Evolutionary conservation across 2,888 invertebrate species (phyloP).

Genomic region (Eupithecia centaureata): DNA sequence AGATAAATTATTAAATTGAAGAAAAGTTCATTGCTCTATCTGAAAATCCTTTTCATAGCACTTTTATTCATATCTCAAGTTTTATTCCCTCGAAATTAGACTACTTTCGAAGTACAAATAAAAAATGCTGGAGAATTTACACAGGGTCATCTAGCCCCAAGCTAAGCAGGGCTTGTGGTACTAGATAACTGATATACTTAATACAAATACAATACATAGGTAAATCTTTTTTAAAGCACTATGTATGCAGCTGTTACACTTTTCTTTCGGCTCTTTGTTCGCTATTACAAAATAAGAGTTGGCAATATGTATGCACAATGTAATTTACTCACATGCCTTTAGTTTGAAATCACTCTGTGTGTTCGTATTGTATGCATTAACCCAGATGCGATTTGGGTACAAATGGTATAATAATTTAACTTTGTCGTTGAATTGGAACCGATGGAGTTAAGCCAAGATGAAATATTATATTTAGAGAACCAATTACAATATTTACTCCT

Average conservation of each 20-base stretch:
- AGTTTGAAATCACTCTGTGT: slow-evolving; percentile 30
- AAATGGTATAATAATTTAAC: slow-evolving; percentile 48
- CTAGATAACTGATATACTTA: too few relatives aligned
- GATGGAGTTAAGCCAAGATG: slow-evolving; percentile 59
- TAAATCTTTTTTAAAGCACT: too few relatives aligned
- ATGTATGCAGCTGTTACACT: background rate
- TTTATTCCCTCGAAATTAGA: background rate
- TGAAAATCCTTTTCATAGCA: background rate
- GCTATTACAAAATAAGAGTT: slow-evolving; percentile 22
- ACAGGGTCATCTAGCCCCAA: too few relatives aligned
- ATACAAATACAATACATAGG: too few relatives aligned
- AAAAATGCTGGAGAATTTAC: too few relatives aligned
- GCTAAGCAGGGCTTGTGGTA: too few relatives aligned
- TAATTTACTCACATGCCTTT: slow-evolving; percentile 31
- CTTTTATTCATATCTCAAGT: too few relatives aligned
- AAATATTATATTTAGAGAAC: slow-evolving; percentile 16
- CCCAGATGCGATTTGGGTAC: slow-evolving; percentile 52
- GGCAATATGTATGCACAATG: slow-evolving; percentile 18
- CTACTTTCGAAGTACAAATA: background rate
- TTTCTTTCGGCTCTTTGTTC: slow-evolving; percentile 15
- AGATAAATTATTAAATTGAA: slow-evolving; percentile 16
- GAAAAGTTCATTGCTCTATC: slow-evolving; percentile 15
- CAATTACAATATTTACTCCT: background rate
- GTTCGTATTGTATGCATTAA: slow-evolving; percentile 49
- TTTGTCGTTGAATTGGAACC: slow-evolving; percentile 45